Conservation (phyloP, 2,888 invertebrate genomes). For the Baccha elongata region DNA sequence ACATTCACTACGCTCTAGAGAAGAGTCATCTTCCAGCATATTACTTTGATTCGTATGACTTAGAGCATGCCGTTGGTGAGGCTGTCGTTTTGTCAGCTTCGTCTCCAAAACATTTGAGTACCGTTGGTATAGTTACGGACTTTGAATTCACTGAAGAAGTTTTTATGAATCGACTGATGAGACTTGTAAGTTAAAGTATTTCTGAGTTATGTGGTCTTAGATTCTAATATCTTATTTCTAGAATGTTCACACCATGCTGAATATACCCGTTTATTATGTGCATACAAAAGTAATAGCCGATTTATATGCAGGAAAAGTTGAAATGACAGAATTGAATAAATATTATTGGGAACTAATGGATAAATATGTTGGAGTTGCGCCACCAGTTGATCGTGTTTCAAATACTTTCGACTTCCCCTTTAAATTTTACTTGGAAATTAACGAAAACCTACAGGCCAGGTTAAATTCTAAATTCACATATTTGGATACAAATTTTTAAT, state of each 20-base stretch:
- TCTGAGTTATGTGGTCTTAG: neutral
- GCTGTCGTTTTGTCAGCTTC: slow-evolving; percentile 38
- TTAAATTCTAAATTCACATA: neutral
- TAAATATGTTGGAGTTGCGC: slow-evolving; percentile 86
- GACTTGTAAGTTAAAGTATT: slow-evolving; percentile 13
- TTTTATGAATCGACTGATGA: slow-evolving; percentile 24
- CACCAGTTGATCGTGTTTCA: slow-evolving; percentile 84
- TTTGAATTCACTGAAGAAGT: neutral
- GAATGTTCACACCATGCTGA: slow-evolving; percentile 12
- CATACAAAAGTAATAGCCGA: slow-evolving; percentile 88
- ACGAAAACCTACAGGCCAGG: neutral
- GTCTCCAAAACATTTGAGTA: slow-evolving; percentile 18
- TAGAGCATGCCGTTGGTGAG: slow-evolving; percentile 36
- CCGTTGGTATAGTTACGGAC: neutral
- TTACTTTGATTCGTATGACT: slow-evolving; percentile 42
- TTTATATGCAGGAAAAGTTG: slow-evolving; percentile 85
- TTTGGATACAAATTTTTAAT: neutral
- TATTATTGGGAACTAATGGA: slow-evolving; percentile 87
- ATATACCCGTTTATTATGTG: slow-evolving; percentile 83
- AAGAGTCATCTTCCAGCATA: slow-evolving; percentile 78
- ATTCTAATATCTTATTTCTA: neutral
- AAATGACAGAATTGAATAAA: slow-evolving; percentile 85
- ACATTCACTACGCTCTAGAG: slow-evolving; percentile 78
- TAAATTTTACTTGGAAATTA: neutral
- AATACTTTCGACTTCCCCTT: slow-evolving; percentile 1